Evolutionary conservation across 2,797 vertebrate genomes (phyloP), one percentile per base, ranked within the genome.

Genomic region (Pagetopsis macropterus): DNA sequence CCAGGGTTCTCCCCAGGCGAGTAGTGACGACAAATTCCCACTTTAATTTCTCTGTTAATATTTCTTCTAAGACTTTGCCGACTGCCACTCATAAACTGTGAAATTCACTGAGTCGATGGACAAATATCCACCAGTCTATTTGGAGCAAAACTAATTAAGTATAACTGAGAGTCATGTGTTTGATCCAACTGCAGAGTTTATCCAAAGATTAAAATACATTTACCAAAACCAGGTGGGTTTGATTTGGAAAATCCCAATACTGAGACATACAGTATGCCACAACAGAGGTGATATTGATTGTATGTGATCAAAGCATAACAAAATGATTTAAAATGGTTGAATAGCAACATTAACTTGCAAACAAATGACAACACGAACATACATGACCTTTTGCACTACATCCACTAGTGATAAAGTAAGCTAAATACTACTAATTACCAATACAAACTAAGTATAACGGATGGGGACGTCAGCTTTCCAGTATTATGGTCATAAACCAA

Each of bases 41-140:
- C 71, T 87, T 87, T 85, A 67, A 88, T 91, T 88, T 83, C 86
- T 86, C 76, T 88, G 87, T 90, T 86, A 87, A 88, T 87, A 84
- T 87, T 87, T 89, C 77, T 88, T 89, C 71, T 33, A 75, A 87
- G 78, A 78, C 67, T 84, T 74, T 68, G 78, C 69, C 67, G 68
- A 69, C 73, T 90, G 83, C 76, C 75, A 78, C 72, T 82, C 78
- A 78, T 84, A 75, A 67, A 72, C 41, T 49, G 66, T 69, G 59
- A 78, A 74, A 69, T 78, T 79, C 62, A 57, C 37, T 50, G 75
- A 79, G 59, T 81, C 80, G 67, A 86, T 84, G 70, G 79, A 84
- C 75, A 89, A 88, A 86, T 75, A 81, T 70, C 54, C 37, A 15
- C 46, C 76, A 55, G 37, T 72, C 59, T 65, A 68, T 12, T 6